Evolutionary conservation across 2,797 vertebrate genomes (phyloP), one percentile per base, ranked within the genome.

Genomic region (Crenuchus spilurus): DNA sequence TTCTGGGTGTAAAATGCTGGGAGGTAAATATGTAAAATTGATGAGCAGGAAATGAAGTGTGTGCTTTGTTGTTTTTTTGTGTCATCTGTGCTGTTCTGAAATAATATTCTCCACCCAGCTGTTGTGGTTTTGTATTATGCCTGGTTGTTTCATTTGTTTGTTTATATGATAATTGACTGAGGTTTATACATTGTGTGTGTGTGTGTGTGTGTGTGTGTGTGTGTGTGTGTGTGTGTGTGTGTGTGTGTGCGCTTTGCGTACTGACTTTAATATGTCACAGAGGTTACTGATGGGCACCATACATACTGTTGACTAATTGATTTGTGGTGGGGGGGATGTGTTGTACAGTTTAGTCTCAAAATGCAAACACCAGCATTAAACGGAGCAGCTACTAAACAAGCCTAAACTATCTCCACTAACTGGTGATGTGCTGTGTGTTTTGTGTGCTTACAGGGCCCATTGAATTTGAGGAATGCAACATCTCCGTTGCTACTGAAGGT

Each of bases 391-490:
- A 39, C 6, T 4, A 2, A 10, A 42, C 55, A 62, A 49, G n/a
- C 30, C 22, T 20, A 8, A 48, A 26, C 8, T 20, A 16, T 49
- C 8, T 22, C 6, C 79, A 82, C 80, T 71, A 80, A 79, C 77
- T 74, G 74, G 72, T 78, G 74, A 44, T 78, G 84, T 84, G 86
- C 74, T 80, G 80, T 81, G 85, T 77, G 61, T 14, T 89, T 33
- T 87, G 1, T 62, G 78, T 79, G 11, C 16, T 69, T 81, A 91
- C 85, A 99, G 97, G 96, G 16, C 93, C 92, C 76, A 93, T 99
- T 89, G 97, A 98, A 84, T 99, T 99, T 94, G 96, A 98, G 88
- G 96, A 98, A 90, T 99, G 96, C 86, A 96, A 97, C 69, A 85
- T 93, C 80, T 93, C 96, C 26, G 92, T 92, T 72, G 94, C 94